phyloP scores from a whole-genome alignment of 2,888 invertebrate species.

The Vannuccia rotundouncinata region DNA sequence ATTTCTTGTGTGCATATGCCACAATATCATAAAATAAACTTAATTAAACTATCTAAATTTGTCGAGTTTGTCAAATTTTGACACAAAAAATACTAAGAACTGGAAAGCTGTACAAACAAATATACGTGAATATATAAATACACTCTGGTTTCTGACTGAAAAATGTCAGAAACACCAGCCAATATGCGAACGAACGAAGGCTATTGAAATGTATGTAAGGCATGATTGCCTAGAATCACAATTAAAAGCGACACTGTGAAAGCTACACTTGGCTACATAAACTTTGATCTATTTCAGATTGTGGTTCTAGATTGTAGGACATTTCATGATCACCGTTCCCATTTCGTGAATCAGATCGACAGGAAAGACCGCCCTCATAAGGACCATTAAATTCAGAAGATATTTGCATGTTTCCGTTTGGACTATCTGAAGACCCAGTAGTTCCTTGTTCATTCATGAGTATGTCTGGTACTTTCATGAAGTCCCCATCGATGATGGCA shows the following conservation, averaged over 20 bases:
- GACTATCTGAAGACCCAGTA: background rate
- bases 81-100: background rate
- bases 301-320: background rate
- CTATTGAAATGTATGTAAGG: background rate
- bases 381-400: background rate
- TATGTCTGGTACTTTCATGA: background rate
- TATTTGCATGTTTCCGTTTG: background rate
- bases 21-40: background rate
- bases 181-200: background rate
- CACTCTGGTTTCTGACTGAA: background rate
- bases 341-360: background rate
- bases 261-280: conserved; percentile 27
- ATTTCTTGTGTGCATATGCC: background rate
- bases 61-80: no score
- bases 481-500: conserved; percentile 7
- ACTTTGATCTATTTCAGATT: conserved; percentile 1
- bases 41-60: no score
- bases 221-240: background rate
- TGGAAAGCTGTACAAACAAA: background rate
- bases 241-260: background rate
- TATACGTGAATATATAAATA: background rate
- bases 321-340: background rate
- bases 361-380: background rate
- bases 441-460: conserved; percentile 13
- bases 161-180: background rate